These are phyloP conservation scores for Callosobruchus maculatus DNA, from an alignment of 2,888 invertebrate genomes.

Conservation along the genomic window DNA sequence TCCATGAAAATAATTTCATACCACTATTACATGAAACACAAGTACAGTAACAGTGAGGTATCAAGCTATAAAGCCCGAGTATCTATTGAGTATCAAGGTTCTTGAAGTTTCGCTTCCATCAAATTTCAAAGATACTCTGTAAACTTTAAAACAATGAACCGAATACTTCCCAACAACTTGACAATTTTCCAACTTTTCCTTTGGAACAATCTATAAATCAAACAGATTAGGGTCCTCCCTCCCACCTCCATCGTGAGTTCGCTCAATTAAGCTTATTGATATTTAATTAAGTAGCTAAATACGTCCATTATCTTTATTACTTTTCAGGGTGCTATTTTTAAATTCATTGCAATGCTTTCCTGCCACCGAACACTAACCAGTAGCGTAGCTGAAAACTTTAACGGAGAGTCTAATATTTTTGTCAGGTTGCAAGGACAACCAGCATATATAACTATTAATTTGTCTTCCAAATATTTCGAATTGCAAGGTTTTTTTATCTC, in stretches of 20 bases:
- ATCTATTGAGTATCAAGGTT: not conserved
- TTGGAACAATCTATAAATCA: not conserved
- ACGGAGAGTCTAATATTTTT: not conserved
- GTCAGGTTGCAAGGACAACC: too few species aligned
- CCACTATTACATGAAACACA: too few species aligned
- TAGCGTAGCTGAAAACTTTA: not conserved
- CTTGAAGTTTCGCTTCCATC: not conserved
- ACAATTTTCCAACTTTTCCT: not conserved
- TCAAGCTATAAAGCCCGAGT: too few species aligned
- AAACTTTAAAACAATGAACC: not conserved
- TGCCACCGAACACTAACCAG: not conserved
- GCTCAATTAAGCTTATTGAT: conserved; percentile 30
- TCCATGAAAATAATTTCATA: too few species aligned
- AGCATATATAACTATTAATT: too few species aligned
- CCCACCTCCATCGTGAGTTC: conserved; percentile 13
- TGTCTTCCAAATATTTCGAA: too few species aligned
- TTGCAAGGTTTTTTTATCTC: too few species aligned
- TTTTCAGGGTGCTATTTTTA: conserved; percentile 1
- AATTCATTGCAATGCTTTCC: not conserved
- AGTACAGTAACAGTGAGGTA: too few species aligned
- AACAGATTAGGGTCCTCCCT: not conserved
- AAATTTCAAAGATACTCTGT: not conserved
- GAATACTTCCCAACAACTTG: not conserved
- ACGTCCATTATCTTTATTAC: conserved; percentile 23
- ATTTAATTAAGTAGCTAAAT: conserved; percentile 25